These are phyloP conservation scores for Cryptus viduatorius DNA, from an alignment of 2,888 invertebrate genomes.

Conservation along the genomic window DNA sequence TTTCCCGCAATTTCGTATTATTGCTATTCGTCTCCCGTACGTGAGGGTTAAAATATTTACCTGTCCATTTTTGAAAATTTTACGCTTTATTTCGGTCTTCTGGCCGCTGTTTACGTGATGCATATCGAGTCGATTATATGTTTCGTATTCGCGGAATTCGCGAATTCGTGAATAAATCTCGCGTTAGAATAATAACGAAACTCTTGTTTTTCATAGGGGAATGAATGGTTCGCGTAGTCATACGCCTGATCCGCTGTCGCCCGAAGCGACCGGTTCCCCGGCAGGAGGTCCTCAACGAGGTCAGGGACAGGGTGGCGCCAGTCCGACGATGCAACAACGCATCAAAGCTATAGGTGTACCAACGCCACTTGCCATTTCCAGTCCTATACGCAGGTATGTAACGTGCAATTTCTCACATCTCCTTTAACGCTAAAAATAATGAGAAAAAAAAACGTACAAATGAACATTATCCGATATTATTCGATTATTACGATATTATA, in stretches of 20 bases:
- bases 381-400: slow-evolving; percentile 94
- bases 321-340: slow-evolving; percentile 95
- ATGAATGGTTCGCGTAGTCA: slow-evolving; percentile 89
- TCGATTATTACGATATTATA: slow-evolving; percentile 38
- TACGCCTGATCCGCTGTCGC: slow-evolving; percentile 87
- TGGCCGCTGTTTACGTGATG: no score
- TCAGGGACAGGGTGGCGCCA: slow-evolving; percentile 86
- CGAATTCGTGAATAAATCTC: background rate
- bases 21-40: no score
- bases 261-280: slow-evolving; percentile 86
- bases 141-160: no score
- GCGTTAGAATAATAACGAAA: background rate
- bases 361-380: slow-evolving; percentile 94
- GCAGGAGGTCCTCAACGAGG: slow-evolving; percentile 77
- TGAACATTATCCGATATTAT: slow-evolving; percentile 39
- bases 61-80: no score
- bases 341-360: slow-evolving; percentile 96
- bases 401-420: slow-evolving; percentile 48
- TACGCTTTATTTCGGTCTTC: no score
- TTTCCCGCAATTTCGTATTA: no score
- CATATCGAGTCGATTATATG: no score
- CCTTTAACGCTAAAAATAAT: background rate
- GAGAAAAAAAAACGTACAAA: slow-evolving; percentile 1
- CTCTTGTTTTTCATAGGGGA: slow-evolving; percentile 84
- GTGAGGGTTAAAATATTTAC: no score